A percentile compares a stretch with the other conserved stretches of the same genome.
phyloP scores from a whole-genome alignment of 2,888 invertebrate species.

The Ophonus ardosiacus region DNA sequence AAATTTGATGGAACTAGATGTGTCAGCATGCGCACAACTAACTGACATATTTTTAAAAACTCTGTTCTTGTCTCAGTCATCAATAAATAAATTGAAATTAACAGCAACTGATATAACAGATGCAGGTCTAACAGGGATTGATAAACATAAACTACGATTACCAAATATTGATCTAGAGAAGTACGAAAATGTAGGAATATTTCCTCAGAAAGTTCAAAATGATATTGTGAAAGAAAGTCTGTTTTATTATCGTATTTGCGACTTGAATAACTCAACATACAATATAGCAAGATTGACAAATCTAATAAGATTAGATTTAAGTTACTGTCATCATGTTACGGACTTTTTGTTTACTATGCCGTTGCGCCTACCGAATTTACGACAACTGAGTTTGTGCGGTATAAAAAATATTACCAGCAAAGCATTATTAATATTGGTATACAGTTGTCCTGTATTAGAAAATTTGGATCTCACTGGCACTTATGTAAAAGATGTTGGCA shows the following conservation, averaged over 20 bases:
- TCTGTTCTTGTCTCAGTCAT: not conserved
- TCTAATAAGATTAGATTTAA: slow-evolving; percentile 6
- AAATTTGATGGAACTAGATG: not conserved
- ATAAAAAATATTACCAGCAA: not conserved
- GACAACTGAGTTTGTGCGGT: not conserved
- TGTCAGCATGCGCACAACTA: not conserved
- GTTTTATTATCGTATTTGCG: not conserved
- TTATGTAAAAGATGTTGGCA: not conserved
- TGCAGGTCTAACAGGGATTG: not conserved
- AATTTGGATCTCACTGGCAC: slow-evolving; percentile 5
- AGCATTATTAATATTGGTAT: not conserved
- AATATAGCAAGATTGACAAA: not conserved
- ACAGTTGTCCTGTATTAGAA: not conserved
- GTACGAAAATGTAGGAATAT: not conserved
- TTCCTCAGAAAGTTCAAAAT: not conserved
- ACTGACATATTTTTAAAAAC: not conserved
- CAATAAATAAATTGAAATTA: not conserved
- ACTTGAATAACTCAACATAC: not conserved
- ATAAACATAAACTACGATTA: not conserved
- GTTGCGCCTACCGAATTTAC: not conserved
- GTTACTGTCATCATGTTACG: not conserved
- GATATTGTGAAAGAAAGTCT: not conserved
- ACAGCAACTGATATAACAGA: not conserved
- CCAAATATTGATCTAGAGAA: not conserved
- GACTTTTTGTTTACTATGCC: not conserved